Evolutionary conservation across 2,888 invertebrate genomes (phyloP), one percentile per base, ranked within the genome.

Genomic region (Sarcophaga subvicina): DNA sequence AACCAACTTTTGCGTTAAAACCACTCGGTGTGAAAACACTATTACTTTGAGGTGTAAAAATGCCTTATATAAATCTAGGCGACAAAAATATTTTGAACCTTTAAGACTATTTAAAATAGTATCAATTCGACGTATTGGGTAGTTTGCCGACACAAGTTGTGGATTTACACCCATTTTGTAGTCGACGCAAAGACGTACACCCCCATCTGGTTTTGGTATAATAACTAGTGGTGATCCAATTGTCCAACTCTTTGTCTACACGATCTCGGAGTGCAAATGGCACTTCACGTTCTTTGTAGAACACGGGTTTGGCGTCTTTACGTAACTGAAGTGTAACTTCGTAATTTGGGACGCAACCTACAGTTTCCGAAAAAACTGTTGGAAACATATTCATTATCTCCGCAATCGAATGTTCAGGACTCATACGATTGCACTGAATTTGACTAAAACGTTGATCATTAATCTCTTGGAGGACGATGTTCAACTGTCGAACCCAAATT

Each of bases 241-340:
- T 22, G 22, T 22, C 27, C 12, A 85, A 59, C 45, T 80, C 81
- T 60, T 76, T 69, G 59, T 87, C 77, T 3, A 87, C 84, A 12
- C 49, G 49, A n/a, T 87, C 60, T 8, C 79, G 71, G 20, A 87
- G 73, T 0, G 87, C 70, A 70, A 67, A 83, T 80, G 80, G 85
- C 59, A 85, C 80, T 69, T 85, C 79, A 37, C 87, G 49, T 79
- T 87, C 77, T 45, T 82, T 87, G 54, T 60, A 76, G 47, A 85
- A 83, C 67, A 72, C 59, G 20, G 87, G 84, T 69, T 79, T 82
- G 3, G 81, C 62, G 59, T 22, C 64, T 70, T 85, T 20, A 10
- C 82, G 76, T 12, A 87, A 71, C 69, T 82, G 73, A 5, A 87
- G 62, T 17, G 64, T 77, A 37, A 83, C 67, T 67, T 76, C 54